These are phyloP conservation scores for Helicolenus hilgendorfi DNA, from an alignment of 2,797 vertebrate genomes.

Conservation along the genomic window DNA sequence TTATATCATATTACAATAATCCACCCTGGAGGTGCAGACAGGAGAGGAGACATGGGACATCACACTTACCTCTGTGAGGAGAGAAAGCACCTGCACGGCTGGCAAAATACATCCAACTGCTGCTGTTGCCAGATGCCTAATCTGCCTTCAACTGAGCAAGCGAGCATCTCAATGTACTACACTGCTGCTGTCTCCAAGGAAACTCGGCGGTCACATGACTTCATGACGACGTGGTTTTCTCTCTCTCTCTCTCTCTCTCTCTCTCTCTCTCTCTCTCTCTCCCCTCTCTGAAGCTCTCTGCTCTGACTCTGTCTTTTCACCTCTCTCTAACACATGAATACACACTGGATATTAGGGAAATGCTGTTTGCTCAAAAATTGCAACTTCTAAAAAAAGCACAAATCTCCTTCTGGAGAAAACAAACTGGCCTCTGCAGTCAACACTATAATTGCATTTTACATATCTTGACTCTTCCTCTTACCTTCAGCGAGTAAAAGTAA, in stretches of 20 bases:
- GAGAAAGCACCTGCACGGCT: slow-evolving; percentile 79
- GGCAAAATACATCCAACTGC: slow-evolving; percentile 84
- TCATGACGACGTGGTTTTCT: slow-evolving; percentile 77
- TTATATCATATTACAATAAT: not conserved
- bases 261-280: slow-evolving; percentile 48
- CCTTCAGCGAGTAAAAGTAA: slow-evolving; percentile 57
- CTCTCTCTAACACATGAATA: slow-evolving; percentile 31
- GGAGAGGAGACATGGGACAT: slow-evolving; percentile 27
- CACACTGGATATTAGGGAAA: slow-evolving; percentile 53
- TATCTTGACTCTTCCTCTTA: slow-evolving; percentile 33
- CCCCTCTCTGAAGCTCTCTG: slow-evolving; percentile 45
- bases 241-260: slow-evolving; percentile 54
- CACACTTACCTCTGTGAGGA: slow-evolving; percentile 85
- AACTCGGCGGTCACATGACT: slow-evolving; percentile 90
- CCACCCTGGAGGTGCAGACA: slow-evolving; percentile 25
- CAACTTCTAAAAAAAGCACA: slow-evolving; percentile 2
- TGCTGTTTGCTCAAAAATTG: slow-evolving; percentile 23
- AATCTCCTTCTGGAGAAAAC: not conserved
- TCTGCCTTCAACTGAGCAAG: slow-evolving; percentile 86
- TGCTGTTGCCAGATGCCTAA: slow-evolving; percentile 83
- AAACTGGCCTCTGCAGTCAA: not conserved
- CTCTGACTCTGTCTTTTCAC: slow-evolving; percentile 47
- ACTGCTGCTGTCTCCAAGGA: slow-evolving; percentile 93
- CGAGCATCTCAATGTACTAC: slow-evolving; percentile 90
- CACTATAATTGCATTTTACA: slow-evolving; percentile 45